These are phyloP conservation scores for Rhyacophila brunnea DNA, from an alignment of 1,140 invertebrate genomes.

Conservation along the genomic window DNA sequence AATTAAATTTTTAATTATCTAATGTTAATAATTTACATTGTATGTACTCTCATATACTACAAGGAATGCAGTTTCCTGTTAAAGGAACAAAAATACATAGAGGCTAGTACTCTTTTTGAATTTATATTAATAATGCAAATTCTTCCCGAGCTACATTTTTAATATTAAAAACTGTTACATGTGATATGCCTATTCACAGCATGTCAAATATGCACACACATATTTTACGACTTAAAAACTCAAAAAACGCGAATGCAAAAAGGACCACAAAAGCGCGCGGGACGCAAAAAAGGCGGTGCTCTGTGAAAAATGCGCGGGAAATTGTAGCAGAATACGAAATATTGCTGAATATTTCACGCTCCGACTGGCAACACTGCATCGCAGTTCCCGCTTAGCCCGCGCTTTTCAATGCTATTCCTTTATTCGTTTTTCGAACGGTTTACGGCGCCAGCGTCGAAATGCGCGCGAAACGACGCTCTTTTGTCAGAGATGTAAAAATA, in stretches of 20 bases:
- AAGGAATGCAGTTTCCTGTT: no score
- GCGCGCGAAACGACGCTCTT: slow-evolving; percentile 11
- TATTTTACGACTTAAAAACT: background rate
- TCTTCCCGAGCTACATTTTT: no score
- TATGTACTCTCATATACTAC: no score
- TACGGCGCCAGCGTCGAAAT: slow-evolving; percentile 1
- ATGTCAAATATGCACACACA: no score
- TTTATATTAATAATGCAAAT: no score
- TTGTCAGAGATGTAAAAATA: background rate
- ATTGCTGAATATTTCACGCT: slow-evolving; percentile 28
- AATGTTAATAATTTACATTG: no score
- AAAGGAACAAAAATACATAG: no score
- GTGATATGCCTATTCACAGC: no score
- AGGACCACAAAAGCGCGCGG: background rate
- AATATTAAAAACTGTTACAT: no score
- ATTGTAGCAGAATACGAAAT: slow-evolving; percentile 20
- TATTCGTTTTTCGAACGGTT: slow-evolving; percentile 15
- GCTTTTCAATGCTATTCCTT: slow-evolving; percentile 25
- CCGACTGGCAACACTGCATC: slow-evolving; percentile 17
- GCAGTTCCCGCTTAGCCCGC: slow-evolving; percentile 16
- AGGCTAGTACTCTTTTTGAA: no score
- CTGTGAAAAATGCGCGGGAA: slow-evolving; percentile 12
- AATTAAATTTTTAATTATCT: no score
- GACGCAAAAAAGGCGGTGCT: background rate
- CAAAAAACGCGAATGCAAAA: background rate